These are phyloP conservation scores for Octodon degus DNA, from an alignment of 2,113 vertebrate genomes.

Conservation along the genomic window DNA sequence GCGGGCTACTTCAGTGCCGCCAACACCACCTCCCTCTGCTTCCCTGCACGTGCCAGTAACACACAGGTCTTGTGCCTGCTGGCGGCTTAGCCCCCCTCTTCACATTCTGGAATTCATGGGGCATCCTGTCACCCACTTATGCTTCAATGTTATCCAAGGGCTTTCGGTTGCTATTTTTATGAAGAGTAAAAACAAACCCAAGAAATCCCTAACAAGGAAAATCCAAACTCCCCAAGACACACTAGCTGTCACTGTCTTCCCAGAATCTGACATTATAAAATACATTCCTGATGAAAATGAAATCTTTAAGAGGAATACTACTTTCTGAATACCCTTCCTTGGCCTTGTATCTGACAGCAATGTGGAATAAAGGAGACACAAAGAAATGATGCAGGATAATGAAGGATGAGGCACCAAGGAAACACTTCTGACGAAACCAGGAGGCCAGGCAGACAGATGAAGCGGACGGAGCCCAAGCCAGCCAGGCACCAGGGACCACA, in stretches of 20 bases:
- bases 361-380: neutral
- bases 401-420: neutral
- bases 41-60: neutral
- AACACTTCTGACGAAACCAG: neutral
- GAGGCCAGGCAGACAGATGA: neutral
- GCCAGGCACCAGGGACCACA: neutral
- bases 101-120: neutral
- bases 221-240: neutral
- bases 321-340: conserved; percentile 10
- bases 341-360: neutral
- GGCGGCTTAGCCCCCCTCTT: neutral
- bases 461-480: neutral
- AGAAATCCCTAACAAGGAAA: neutral
- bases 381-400: neutral
- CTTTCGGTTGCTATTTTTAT: neutral
- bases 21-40: neutral
- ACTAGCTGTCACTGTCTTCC: neutral
- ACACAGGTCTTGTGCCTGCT: neutral
- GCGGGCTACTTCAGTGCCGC: neutral
- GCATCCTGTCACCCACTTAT: neutral
- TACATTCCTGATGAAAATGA: neutral
- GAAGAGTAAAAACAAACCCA: neutral
- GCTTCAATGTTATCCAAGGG: neutral
- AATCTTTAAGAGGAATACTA: neutral
- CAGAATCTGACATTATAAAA: conserved; percentile 13